Evolutionary conservation across 1,140 invertebrate species (phyloP), one percentile per base, ranked within the genome.

Genomic region (Sinella curviseta): DNA sequence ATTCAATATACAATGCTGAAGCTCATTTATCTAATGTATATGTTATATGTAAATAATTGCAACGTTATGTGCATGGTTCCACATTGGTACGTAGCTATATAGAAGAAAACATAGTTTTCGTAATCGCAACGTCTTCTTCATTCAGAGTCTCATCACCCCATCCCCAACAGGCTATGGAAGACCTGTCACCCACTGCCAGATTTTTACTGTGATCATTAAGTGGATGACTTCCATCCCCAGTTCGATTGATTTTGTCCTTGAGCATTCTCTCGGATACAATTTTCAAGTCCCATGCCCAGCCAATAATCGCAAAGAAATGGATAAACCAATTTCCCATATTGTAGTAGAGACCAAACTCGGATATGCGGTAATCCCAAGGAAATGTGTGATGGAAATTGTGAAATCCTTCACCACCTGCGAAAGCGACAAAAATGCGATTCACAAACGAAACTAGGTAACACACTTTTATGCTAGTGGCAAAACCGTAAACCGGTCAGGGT

Each of bases 131-230:
- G 83, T 91, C 90, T 70, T 91, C 89, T 20, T 84, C 54, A 0
- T 85, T 82, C 36, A 91, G 87, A 81, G 90, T 90, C 0, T 82
- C 80, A 84, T 91, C 90, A 0, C 90, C 90, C 79, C 89, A 90
- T 28, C 90, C 90, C 90, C 90, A 91, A 26, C 26, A 65, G 8
- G 16, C 24, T 4, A 8, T 65, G 39, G 39, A 48, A 48, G 20
- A 20, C 39, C 20, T 48, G 8, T 12, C 20, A 8, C 20, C 20
- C 8, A 12, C 39, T 57, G 8, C 12, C 8, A 34, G 26, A 1
- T 54, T 36, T 8, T 77, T n/a, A 1, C 24, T 57, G 55, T 33
- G 12, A 24, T 65, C 76, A 4, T 60, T 30, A 55, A 65, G 57
- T 8, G 73, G 73, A 65, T 65, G 57, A n/a, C 26, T 26, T 65